Percentiles rank a stretch among this genome's conserved stretches.
Conservation (phyloP, 35 echinoderm and acorn worm genomes). For the Apostichopus californicus region DNA sequence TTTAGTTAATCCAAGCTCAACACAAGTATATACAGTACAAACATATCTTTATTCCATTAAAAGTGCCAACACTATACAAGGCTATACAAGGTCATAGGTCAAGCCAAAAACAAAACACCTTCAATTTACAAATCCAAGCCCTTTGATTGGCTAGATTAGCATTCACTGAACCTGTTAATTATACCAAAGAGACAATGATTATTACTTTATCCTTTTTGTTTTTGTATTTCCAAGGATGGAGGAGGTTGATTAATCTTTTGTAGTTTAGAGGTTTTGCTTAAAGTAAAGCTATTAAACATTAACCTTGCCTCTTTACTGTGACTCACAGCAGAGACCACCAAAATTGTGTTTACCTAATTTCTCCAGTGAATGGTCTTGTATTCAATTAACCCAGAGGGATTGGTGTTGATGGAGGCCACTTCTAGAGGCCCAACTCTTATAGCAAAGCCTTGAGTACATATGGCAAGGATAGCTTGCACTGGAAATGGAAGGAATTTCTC, state of each 20-base stretch:
- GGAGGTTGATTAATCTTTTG: background rate
- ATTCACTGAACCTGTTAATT: background rate
- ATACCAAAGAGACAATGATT: background rate
- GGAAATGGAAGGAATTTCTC: too few relatives aligned
- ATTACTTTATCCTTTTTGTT: background rate
- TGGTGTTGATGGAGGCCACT: background rate
- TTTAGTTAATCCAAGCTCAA: too few relatives aligned
- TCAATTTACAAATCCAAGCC: background rate
- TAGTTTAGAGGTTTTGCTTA: background rate
- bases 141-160: background rate
- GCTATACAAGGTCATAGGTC: background rate
- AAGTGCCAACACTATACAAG: background rate
- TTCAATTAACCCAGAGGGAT: background rate
- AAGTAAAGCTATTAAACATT: background rate
- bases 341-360: background rate
- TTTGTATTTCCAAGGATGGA: background rate
- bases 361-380: background rate
- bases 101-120: background rate
- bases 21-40: too few relatives aligned
- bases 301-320: background rate
- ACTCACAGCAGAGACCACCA: background rate
- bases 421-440: background rate
- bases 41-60: too few relatives aligned
- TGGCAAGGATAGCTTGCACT: too few relatives aligned
- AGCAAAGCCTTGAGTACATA: background rate